Evolutionary conservation across 2,113 vertebrate species (phyloP), one percentile per base, ranked within the genome.

Genomic region (Oplegnathus fasciatus): DNA sequence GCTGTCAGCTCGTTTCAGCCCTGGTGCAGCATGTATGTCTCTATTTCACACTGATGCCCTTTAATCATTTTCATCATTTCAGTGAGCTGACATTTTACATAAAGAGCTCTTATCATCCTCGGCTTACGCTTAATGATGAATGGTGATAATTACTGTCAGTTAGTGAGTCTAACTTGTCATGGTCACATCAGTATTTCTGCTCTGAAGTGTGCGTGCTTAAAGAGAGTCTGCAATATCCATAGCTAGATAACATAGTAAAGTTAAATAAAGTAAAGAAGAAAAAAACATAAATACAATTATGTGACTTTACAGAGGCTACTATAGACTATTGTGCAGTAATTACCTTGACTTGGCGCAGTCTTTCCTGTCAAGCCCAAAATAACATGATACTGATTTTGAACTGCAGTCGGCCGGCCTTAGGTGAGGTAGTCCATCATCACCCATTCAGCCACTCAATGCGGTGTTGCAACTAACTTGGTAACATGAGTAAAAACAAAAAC

Each of bases 51-150:
- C 78, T 70, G 44, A 78, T 79, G 81, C 81, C 75, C 89, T 90
- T 89, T 89, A 84, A 92, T 92, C 82, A 83, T 91, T 87, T 83
- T 77, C 88, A 90, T 80, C 78, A 86, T 88, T 81, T 82, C 83
- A 55, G 57, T 8, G 0, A 80, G 90, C 86, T 89, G 91, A 90
- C 88, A 86, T 86, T 86, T 81, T 76, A 85, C 86, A 86, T 80
- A 87, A 85, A 88, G 78, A 88, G 76, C 89, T 84, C 81, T 91
- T 85, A 90, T 90, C 82, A 83, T 85, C 80, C 18, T 67, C 24
- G 57, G 81, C 73, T 88, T 76, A 70, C 2, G 55, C 74, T 85
- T 88, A 83, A 84, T 91, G 83, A 89, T 85, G 86, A 92, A 90
- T 68, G 54, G 75, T 70, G 83, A 91, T 92, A 89, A 89, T 91